Base-by-base conservation (phyloP, 2,888 invertebrate genomes). In the Pantelozetes paolii region DNA sequence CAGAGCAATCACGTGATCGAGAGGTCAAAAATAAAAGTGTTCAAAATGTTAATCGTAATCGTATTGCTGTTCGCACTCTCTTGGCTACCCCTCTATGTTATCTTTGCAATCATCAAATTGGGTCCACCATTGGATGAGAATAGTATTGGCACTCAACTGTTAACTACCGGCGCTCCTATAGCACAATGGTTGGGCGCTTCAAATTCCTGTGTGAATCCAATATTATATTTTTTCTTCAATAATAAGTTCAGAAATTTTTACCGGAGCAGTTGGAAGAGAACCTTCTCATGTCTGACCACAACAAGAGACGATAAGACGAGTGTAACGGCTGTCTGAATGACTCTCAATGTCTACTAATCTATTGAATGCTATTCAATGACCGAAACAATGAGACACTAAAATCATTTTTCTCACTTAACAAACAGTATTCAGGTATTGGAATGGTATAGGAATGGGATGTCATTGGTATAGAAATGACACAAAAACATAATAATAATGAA, bases 181-280 rank as follows among this genome's bases (percentile, higher is more conserved):
- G 93, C 91, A 6, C 94, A 92, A 82, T 78, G 78, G 78, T 84
- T 96, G 67, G 95, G 95, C 2, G 89, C 93, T 0, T 92, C 94
- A 20, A 96, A 96, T 83, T 93, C 92, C 26, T 94, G 94, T 86
- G 94, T 95, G 81, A 95, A 96, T 83, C 95, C 95, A 0, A 89
- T 95, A 76, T 86, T 96, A 74, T 94, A 95, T 82, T 93, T 94
- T 2, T 94, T 93, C 84, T 94, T 95, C 84, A 95, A 95, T 83
- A 92, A 92, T 82, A 94, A 95, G 82, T 96, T 91, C 83, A 86
- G 94, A 13, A 75, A 32, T 18, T 73, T 50, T 28, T 73, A 73
- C 30, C 40, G 70, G n/a, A 73, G 26, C n/a, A 50, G 48, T 30
- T 73, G 73, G 73, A 48, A 69, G n/a, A 48, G 40, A 30, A 73